Evolutionary conservation across 2,888 invertebrate species (phyloP), one percentile per base, ranked within the genome.

Genomic region (Asteroscopus sphinx): DNA sequence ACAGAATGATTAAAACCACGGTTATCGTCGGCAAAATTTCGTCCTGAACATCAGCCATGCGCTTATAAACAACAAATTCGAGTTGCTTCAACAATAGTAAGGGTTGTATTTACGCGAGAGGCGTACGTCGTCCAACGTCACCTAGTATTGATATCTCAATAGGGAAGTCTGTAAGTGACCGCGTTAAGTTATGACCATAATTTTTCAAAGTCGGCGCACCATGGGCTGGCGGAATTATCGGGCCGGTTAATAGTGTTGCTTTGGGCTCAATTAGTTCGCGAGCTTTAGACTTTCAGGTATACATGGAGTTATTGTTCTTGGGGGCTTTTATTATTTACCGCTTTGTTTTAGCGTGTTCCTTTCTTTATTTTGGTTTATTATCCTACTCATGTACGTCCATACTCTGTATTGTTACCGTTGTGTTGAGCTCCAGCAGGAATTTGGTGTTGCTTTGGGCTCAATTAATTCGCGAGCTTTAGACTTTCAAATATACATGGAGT

Each of bases 91-190:
- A 66, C 71, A 51, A 67, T 82, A 66, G 87, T 87, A 87, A 67
- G 87, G 83, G 82, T 73, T 53, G 73, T 83, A 85, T 88, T 88
- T 88, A 87, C 87, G 88, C 85, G 85, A 83, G 80, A 77, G 80
- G 79, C 76, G 83, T 82, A 83, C 86, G 88, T 84, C 87, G 82
- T 83, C 64, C 80, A 70, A 79, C 89, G 88, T 92, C 92, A 90
- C 92, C 90, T 90, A 81, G 81, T 87, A 92, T 89, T 93, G 93
- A 93, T 93, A 91, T 92, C 93, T 93, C 92, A 93, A 93, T 93
- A 91, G 90, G 90, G 91, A 92, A 92, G 92, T 91, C 81, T 90
- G 87, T 92, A 90, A 92, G 90, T 91, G 91, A 92, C 90, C 88
- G 91, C 81, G 84, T 87, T 89, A 90, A 93, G 87, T 92, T 93